Conservation (phyloP, 2,888 invertebrate species). For the Macaria notata region DNA sequence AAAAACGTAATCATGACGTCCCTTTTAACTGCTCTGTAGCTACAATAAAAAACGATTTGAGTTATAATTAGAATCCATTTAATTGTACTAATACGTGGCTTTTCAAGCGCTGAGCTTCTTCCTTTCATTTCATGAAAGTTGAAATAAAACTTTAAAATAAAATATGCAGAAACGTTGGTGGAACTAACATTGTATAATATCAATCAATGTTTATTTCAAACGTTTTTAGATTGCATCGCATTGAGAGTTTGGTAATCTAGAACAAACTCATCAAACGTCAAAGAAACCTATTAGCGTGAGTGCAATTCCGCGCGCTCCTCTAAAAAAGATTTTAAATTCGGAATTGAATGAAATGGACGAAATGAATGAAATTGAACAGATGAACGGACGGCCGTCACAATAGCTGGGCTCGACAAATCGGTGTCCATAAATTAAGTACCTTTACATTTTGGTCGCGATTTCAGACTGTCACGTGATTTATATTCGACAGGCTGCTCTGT, state of each 20-base stretch:
- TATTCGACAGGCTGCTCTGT: conserved; percentile 22
- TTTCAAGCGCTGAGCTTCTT: too few relatives aligned
- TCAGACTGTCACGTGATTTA: conserved; percentile 38
- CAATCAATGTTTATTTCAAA: too few relatives aligned
- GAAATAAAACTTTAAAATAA: too few relatives aligned
- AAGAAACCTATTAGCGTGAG: conserved; percentile 7
- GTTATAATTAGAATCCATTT: too few relatives aligned
- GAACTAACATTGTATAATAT: not conserved
- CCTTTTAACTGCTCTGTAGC: too few relatives aligned
- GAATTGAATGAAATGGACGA: conserved; percentile 20
- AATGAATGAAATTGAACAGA: conserved; percentile 34
- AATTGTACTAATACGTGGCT: too few relatives aligned
- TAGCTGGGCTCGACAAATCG: conserved; percentile 38
- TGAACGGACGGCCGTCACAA: conserved; percentile 36
- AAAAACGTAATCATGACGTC: too few relatives aligned
- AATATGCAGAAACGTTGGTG: too few relatives aligned
- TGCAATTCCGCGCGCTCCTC: not conserved
- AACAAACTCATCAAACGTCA: conserved; percentile 1
- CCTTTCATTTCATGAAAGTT: too few relatives aligned
- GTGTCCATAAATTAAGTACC: conserved; percentile 40
- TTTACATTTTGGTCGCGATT: conserved; percentile 32
- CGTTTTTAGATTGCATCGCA: too few relatives aligned
- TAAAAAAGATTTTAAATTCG: conserved; percentile 18
- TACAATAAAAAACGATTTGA: too few relatives aligned
- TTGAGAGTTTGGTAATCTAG: not conserved